phyloP scores from a whole-genome alignment of 2,888 invertebrate species.

The Apamea epomidion region DNA sequence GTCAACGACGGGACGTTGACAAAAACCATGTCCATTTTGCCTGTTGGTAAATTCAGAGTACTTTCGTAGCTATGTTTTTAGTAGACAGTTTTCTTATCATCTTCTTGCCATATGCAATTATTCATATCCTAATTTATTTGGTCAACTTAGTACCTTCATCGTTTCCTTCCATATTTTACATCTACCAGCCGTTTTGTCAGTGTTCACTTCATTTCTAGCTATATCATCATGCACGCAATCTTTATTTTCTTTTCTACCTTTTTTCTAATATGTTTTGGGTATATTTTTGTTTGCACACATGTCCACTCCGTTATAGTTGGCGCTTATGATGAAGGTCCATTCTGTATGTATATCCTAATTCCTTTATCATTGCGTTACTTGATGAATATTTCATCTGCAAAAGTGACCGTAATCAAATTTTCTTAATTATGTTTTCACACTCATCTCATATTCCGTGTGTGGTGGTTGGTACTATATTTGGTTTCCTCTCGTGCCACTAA shows the following conservation, averaged over 20 bases:
- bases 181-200: neutral
- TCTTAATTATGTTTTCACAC: slow-evolving; percentile 24
- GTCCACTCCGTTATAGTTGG: neutral
- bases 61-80: neutral
- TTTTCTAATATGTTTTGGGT: neutral
- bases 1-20: neutral
- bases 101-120: too few relatives aligned
- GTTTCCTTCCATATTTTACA: neutral
- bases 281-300: neutral
- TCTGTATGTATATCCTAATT: neutral
- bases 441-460: slow-evolving; percentile 33
- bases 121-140: neutral
- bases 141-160: neutral
- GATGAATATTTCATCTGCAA: slow-evolving; percentile 10
- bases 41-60: neutral
- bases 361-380: neutral
- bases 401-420: slow-evolving; percentile 19
- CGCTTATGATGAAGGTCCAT: neutral
- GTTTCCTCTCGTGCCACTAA: slow-evolving; percentile 65
- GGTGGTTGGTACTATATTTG: slow-evolving; percentile 45
- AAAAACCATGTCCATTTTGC: neutral
- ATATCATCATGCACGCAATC: neutral
- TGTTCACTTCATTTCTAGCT: neutral
- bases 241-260: neutral
- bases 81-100: neutral